Conservation (phyloP, 2,888 invertebrate genomes). For the Ommatoiulus sabulosus region DNA sequence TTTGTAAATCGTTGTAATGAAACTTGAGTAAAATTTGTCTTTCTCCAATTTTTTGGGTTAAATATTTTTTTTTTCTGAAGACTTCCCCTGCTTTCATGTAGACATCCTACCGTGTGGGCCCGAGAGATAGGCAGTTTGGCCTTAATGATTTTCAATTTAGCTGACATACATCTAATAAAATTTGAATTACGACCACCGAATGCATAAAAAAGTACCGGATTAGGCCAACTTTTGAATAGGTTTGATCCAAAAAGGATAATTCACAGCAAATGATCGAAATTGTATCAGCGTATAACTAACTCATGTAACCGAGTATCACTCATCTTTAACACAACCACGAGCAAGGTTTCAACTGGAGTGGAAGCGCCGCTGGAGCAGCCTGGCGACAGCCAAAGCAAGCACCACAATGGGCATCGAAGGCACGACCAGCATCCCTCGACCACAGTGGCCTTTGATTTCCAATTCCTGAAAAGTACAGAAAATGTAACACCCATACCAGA, state of each 20-base stretch:
- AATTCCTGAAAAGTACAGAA: slow-evolving; percentile 47
- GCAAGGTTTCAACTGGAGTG: slow-evolving; percentile 46
- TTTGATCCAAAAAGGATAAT: neutral
- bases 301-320: slow-evolving; percentile 22
- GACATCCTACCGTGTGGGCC: neutral
- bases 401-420: slow-evolving; percentile 15
- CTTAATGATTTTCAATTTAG: neutral
- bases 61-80: neutral
- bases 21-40: neutral
- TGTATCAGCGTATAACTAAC: slow-evolving; percentile 28
- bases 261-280: slow-evolving; percentile 13
- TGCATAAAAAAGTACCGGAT: neutral
- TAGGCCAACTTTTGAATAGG: neutral
- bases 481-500: no score
- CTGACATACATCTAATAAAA: neutral
- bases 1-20: neutral
- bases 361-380: neutral
- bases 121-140: neutral
- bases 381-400: neutral
- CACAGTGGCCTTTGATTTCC: slow-evolving; percentile 47
- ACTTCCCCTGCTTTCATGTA: neutral
- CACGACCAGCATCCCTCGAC: slow-evolving; percentile 25
- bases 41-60: no score
- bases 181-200: neutral
- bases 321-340: neutral